Evolutionary conservation across 2,888 invertebrate genomes (phyloP), one percentile per base, ranked within the genome.

Genomic region (Ectropis crepuscularia): DNA sequence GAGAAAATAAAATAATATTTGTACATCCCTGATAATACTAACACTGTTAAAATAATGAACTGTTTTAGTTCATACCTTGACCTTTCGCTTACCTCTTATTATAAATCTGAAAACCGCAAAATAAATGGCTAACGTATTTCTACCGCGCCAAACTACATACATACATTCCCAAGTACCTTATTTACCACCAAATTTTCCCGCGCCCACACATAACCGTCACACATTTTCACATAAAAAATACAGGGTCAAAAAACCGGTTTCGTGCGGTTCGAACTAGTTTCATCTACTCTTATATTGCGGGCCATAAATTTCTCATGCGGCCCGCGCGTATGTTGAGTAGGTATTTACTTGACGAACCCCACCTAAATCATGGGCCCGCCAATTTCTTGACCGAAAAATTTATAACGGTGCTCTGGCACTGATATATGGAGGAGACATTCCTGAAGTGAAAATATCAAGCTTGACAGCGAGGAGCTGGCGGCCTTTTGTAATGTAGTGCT

Each of bases 361-460:
- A 77, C 81, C 84, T 85, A 86, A 86, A 88, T 87, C 88, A 89
- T 84, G 72, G 71, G 60, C 81, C 80, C 76, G 81, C 88, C 90
- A 91, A 91, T 91, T 90, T 88, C 91, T 90, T 90, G 90, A 90
- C 90, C 91, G 86, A 87, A 88, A 88, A 90, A 91, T 90, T 90
- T 90, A 90, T 90, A 90, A 88, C 88, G 87, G 86, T 88, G 62
- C 73, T 70, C 63, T 65, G 69, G 65, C 74, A 58, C 66, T 83
- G 86, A 87, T 87, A 86, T 86, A 89, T 85, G 65, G 66, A 73
- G 46, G 72, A 75, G 79, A 83, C 82, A 82, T 81, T 81, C 76
- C 67, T 63, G 63, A 65, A 65, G 62, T 58, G 67, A 65, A 66
- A 72, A 62, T 67, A 70, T 70, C 68, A 68, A 57, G 67, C 12